Percentiles rank a stretch among this genome's conserved stretches.
Evolutionary conservation across 2,888 invertebrate genomes (phyloP).

Genomic region (Ormyrus nitidulus): DNA sequence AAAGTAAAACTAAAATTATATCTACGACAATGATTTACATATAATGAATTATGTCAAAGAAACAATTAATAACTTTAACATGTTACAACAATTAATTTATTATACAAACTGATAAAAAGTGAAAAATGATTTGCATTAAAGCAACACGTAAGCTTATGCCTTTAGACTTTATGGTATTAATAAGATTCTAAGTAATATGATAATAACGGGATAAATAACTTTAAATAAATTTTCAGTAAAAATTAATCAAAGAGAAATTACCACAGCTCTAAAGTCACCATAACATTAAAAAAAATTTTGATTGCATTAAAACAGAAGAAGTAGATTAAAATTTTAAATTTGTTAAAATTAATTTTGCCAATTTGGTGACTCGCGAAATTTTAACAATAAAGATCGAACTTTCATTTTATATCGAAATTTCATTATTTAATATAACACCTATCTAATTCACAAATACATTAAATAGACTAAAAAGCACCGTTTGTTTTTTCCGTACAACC

Average conservation of each 20-base stretch:
- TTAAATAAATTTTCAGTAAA: constrained; percentile 32
- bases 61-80: constrained; percentile 31
- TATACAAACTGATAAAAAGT: constrained; percentile 27
- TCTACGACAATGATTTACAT: constrained; percentile 30
- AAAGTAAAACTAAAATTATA: constrained; percentile 42
- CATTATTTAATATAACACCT: constrained; percentile 39
- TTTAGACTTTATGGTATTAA: constrained; percentile 2
- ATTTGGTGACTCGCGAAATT: constrained; percentile 21
- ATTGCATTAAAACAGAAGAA: background rate
- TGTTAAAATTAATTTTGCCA: constrained; percentile 1
- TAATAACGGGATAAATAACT: constrained; percentile 30
- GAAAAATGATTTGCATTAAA: constrained; percentile 36
- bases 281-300: constrained; percentile 12
- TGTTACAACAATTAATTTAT: constrained; percentile 31
- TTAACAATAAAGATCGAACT: constrained; percentile 27
- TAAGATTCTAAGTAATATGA: background rate
- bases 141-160: background rate
- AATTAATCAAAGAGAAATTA: constrained; percentile 24
- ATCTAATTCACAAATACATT: constrained; percentile 49
- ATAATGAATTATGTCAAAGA: constrained; percentile 34
- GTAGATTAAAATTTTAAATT: background rate
- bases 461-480: constrained; percentile 49
- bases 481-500: constrained; percentile 37
- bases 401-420: constrained; percentile 29
- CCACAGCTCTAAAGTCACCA: constrained; percentile 6